Evolutionary conservation across 2,113 vertebrate genomes (phyloP), one percentile per base, ranked within the genome.

Genomic region (Machaerirhynchus nigripectus): DNA sequence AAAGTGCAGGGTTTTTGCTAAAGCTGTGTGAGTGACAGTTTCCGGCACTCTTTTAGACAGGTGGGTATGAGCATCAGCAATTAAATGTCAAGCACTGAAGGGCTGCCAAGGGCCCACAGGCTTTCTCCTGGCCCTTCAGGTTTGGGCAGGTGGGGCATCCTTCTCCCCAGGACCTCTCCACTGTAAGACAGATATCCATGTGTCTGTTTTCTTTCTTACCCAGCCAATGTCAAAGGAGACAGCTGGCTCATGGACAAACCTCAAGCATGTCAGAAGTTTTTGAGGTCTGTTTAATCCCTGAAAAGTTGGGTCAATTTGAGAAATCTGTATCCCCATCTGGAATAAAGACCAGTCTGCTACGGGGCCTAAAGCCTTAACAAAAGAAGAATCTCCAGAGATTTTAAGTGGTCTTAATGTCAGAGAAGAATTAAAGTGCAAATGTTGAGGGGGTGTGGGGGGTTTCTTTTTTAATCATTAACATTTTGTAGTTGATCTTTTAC

Each of bases 401-500:
- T 84, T 78, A 40, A 31, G 11, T 4, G 5, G 35, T 91, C 39
- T 69, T 65, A 35, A 14, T 44, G 28, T 75, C 56, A 76, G 49
- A 64, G 42, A 77, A 69, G 15, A 89, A 82, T 27, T n/a, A 27
- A 76, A 89, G 21, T 50, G 15, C 6, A 49, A 39, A 59, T 26
- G 5, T 0, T 37, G 26, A 28, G 21, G 15, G 20, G 10, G 8
- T 31, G 8, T n/a, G 14, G n/a, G 26, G 22, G 2, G 8, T 6
- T 70, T 64, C 15, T 39, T 44, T 73, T 76, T 65, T 64, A 91
- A 91, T 79, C 33, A 46, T 76, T 84, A 79, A 84, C 46, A 22
- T 47, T 83, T 89, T 60, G 64, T 86, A 55, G 60, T 74, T 63
- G 56, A 86, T 89, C 13, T 79, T 87, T 87, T 53, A 90, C 78